These are phyloP conservation scores for Acanthoscelides obtectus DNA, from an alignment of 2,888 invertebrate species.

Conservation along the genomic window DNA sequence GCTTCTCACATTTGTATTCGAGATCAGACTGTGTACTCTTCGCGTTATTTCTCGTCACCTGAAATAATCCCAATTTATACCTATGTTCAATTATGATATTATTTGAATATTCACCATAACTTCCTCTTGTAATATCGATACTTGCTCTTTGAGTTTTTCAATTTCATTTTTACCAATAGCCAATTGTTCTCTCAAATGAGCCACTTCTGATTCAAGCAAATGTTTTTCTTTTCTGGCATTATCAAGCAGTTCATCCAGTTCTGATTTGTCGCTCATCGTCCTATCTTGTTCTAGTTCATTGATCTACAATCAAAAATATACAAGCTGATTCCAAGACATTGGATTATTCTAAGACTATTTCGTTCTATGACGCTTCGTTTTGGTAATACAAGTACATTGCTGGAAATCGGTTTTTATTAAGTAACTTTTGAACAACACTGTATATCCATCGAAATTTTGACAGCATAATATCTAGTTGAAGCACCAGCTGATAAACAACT, in stretches of 20 bases:
- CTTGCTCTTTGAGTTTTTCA: constrained; percentile 60
- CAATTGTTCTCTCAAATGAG: constrained; percentile 64
- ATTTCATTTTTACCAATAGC: constrained; percentile 66
- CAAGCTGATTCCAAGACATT: no score
- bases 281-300: constrained; percentile 65
- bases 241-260: constrained; percentile 66
- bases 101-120: constrained; percentile 51
- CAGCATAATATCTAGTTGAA: no score
- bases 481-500: no score
- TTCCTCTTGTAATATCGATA: constrained; percentile 65
- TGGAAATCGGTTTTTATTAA: no score
- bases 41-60: constrained; percentile 82
- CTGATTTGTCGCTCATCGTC: constrained; percentile 64
- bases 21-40: constrained; percentile 79
- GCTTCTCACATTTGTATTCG: constrained; percentile 72
- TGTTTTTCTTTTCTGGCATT: constrained; percentile 69
- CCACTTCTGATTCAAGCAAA: constrained; percentile 62
- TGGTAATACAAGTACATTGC: no score
- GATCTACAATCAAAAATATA: constrained; percentile 54
- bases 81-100: background rate
- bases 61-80: constrained; percentile 7
- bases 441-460: no score
- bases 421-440: no score
- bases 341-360: no score
- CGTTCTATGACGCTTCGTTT: background rate